These are phyloP conservation scores for Philantomba maxwellii DNA, from an alignment of 2,113 vertebrate species.

Conservation along the genomic window DNA sequence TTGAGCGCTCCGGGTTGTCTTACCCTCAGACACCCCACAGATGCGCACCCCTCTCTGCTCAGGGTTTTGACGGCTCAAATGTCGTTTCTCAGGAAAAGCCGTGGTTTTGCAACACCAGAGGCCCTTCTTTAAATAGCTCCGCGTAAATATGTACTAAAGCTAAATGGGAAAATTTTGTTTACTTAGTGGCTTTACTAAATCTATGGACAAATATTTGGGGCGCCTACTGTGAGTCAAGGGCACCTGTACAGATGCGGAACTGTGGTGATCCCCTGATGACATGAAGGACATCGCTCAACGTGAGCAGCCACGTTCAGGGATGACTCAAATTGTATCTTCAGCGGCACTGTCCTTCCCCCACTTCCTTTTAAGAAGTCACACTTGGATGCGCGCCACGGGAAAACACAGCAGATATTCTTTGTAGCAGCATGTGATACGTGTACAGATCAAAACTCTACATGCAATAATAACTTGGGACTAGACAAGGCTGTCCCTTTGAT, in stretches of 20 bases:
- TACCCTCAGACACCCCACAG: background rate
- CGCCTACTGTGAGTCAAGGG: background rate
- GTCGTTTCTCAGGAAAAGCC: background rate
- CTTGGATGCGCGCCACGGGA: background rate
- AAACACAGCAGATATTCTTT: background rate
- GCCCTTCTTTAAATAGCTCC: slow-evolving; percentile 39
- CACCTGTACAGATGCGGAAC: background rate
- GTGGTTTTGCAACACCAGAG: background rate
- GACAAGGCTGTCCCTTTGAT: background rate
- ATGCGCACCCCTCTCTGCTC: background rate
- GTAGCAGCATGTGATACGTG: background rate
- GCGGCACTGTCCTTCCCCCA: background rate
- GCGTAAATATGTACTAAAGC: slow-evolving; percentile 3
- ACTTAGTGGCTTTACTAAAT: slow-evolving; percentile 28
- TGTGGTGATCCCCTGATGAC: background rate
- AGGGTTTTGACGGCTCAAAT: background rate
- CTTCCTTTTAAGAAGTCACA: background rate
- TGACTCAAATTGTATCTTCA: background rate
- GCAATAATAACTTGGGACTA: background rate
- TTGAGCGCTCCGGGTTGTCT: background rate
- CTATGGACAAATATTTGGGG: slow-evolving; percentile 12
- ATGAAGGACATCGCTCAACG: background rate
- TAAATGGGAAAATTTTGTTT: slow-evolving; percentile 42
- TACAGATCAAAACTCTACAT: background rate
- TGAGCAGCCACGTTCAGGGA: background rate